phyloP scores from a whole-genome alignment of 1,140 invertebrate species.

The Zaprionus tsacasi region DNA sequence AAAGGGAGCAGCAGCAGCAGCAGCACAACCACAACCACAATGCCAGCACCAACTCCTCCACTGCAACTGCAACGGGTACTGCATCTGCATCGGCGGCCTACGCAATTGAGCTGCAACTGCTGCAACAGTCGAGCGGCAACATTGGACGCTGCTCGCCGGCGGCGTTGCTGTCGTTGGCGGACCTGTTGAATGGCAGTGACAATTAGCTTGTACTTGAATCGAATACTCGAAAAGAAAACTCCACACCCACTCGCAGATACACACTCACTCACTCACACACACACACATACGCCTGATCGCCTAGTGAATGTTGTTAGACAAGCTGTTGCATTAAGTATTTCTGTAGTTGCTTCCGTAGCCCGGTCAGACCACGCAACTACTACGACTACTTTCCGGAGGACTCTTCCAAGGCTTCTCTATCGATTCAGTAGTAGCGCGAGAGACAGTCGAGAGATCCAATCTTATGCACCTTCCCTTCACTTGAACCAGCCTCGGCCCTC shows the following conservation, averaged over 20 bases:
- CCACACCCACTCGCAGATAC: constrained; percentile 2
- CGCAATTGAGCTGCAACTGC: constrained; percentile 44
- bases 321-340: constrained; percentile 56
- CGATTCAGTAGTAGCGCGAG: not conserved
- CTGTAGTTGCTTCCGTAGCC: constrained; percentile 60
- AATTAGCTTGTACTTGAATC: constrained; percentile 43
- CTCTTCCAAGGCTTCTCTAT: constrained; percentile 32
- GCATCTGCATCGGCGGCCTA: constrained; percentile 38
- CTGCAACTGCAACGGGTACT: constrained; percentile 1
- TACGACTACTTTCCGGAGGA: constrained; percentile 28
- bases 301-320: constrained; percentile 54
- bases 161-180: constrained; percentile 47
- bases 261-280: constrained; percentile 15
- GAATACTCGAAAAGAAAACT: constrained; percentile 22
- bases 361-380: constrained; percentile 11
- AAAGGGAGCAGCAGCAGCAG: constrained; percentile 31
- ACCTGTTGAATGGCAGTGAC: constrained; percentile 52
- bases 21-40: constrained; percentile 15
- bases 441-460: constrained; percentile 7
- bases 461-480: constrained; percentile 14
- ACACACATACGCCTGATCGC: constrained; percentile 20
- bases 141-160: constrained; percentile 39
- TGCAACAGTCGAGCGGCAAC: constrained; percentile 43
- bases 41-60: constrained; percentile 6
- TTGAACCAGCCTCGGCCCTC: not conserved